phyloP scores from a whole-genome alignment of 1,140 invertebrate species.

The Drosophila nebulosa region DNA sequence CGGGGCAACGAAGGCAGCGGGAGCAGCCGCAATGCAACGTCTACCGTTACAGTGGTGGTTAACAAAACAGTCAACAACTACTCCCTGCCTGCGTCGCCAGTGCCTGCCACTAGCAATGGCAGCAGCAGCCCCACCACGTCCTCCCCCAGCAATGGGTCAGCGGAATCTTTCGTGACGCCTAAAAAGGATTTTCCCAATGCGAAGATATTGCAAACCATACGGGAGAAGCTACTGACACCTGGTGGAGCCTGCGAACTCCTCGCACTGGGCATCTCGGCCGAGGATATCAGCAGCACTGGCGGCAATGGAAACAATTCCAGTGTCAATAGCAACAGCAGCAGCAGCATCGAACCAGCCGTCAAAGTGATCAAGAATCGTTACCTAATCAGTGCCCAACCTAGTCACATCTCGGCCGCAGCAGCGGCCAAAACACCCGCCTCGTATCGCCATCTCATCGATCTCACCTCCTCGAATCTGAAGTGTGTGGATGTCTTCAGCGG shows the following conservation, averaged over 20 bases:
- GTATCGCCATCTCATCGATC: constrained; percentile 74
- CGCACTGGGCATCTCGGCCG: constrained; percentile 53
- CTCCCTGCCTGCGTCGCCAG: constrained; percentile 30
- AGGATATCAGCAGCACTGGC: constrained; percentile 34
- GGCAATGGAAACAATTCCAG: neutral
- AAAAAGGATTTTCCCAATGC: constrained; percentile 64
- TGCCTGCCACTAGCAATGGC: neutral
- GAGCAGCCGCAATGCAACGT: constrained; percentile 13
- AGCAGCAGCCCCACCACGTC: constrained; percentile 16
- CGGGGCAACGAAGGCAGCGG: constrained; percentile 9
- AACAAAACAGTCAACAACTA: constrained; percentile 64
- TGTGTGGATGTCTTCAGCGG: constrained; percentile 69
- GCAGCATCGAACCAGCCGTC: constrained; percentile 44
- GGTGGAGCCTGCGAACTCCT: constrained; percentile 55
- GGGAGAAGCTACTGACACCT: constrained; percentile 65
- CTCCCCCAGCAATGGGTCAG: constrained; percentile 11
- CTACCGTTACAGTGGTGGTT: constrained; percentile 20
- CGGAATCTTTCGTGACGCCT: constrained; percentile 51
- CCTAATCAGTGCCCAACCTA: constrained; percentile 68
- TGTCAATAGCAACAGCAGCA: neutral
- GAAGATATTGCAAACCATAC: constrained; percentile 57
- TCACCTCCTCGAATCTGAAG: constrained; percentile 66
- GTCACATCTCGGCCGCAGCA: constrained; percentile 61
- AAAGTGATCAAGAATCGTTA: constrained; percentile 71
- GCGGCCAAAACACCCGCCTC: constrained; percentile 74